phyloP scores from a whole-genome alignment of 1,140 invertebrate genomes.

The Ladona fulva region DNA sequence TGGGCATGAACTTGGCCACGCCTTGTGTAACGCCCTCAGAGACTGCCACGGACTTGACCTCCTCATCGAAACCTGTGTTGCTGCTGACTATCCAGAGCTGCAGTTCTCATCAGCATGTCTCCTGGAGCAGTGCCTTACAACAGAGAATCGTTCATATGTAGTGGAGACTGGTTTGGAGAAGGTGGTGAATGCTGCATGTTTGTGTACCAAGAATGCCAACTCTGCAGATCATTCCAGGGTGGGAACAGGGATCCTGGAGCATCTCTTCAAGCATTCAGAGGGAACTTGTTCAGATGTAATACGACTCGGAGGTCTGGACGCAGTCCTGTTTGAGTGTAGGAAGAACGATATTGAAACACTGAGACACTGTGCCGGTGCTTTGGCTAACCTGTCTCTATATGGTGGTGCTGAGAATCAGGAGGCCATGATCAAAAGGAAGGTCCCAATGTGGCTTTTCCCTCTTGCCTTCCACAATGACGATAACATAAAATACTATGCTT shows the following conservation, averaged over 20 bases:
- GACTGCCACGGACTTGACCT: conserved; percentile 81
- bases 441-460: conserved; percentile 97
- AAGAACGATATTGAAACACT: conserved; percentile 87
- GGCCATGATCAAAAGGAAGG: conserved; percentile 91
- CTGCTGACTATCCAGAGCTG: conserved; percentile 55
- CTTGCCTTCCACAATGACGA: conserved; percentile 94
- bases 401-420: conserved; percentile 96
- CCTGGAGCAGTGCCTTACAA: conserved; percentile 89
- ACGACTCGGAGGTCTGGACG: conserved; percentile 74
- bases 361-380: conserved; percentile 87
- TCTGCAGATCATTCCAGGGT: conserved; percentile 80
- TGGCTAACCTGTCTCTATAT: conserved; percentile 94
- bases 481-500: conserved; percentile 96
- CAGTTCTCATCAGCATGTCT: conserved; percentile 79
- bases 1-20: conserved; percentile 75
- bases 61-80: conserved; percentile 71
- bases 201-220: conserved; percentile 66
- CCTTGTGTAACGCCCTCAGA: conserved; percentile 82
- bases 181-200: conserved; percentile 77
- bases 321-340: conserved; percentile 89
- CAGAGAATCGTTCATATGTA: conserved; percentile 89
- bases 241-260: conserved; percentile 87
- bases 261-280: conserved; percentile 96
- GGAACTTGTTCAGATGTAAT: conserved; percentile 83
- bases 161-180: conserved; percentile 89